Evolutionary conservation across 2,888 invertebrate genomes (phyloP).

Genomic region (Caenorhabditis auriculariae): DNA sequence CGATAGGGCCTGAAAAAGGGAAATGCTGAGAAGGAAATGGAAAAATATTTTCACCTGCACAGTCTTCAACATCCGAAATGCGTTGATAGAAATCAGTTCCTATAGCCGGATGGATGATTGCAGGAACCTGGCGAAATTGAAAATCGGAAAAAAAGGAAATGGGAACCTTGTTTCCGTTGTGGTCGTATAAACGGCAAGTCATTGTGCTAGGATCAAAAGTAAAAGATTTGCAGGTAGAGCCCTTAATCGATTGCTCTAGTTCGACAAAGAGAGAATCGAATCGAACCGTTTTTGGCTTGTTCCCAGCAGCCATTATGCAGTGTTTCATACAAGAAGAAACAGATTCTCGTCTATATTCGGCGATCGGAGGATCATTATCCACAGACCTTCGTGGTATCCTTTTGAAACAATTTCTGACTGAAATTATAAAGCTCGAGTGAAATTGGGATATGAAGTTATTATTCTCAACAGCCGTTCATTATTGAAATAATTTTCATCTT

Average conservation of each 20-base stretch:
- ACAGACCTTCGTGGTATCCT: slow-evolving; percentile 46
- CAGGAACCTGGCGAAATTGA: slow-evolving; percentile 39
- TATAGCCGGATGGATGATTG: slow-evolving; percentile 57
- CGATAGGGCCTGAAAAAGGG: slow-evolving; percentile 13
- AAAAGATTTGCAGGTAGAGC: slow-evolving; percentile 49
- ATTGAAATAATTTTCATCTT: too few species aligned
- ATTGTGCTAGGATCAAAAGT: slow-evolving; percentile 54
- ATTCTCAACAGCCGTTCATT: too few species aligned
- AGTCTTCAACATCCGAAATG: slow-evolving; percentile 49
- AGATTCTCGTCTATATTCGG: slow-evolving; percentile 47
- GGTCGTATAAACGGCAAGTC: slow-evolving; percentile 55
- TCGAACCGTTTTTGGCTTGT: slow-evolving; percentile 28
- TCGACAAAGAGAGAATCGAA: neutral
- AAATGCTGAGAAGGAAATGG: neutral
- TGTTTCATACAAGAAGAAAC: slow-evolving; percentile 49
- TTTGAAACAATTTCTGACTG: slow-evolving; percentile 52
- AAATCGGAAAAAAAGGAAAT: neutral
- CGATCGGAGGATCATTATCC: slow-evolving; percentile 57
- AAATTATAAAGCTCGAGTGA: too few species aligned
- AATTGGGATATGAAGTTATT: too few species aligned
- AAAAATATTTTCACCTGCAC: slow-evolving; percentile 33
- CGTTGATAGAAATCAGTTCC: slow-evolving; percentile 54
- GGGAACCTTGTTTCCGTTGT: slow-evolving; percentile 48
- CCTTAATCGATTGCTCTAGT: slow-evolving; percentile 13
- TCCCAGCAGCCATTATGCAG: slow-evolving; percentile 41